A percentile compares a stretch with the other conserved stretches of the same genome.
Evolutionary conservation across 2,113 vertebrate genomes (phyloP).

Genomic region (Macrotus californicus): DNA sequence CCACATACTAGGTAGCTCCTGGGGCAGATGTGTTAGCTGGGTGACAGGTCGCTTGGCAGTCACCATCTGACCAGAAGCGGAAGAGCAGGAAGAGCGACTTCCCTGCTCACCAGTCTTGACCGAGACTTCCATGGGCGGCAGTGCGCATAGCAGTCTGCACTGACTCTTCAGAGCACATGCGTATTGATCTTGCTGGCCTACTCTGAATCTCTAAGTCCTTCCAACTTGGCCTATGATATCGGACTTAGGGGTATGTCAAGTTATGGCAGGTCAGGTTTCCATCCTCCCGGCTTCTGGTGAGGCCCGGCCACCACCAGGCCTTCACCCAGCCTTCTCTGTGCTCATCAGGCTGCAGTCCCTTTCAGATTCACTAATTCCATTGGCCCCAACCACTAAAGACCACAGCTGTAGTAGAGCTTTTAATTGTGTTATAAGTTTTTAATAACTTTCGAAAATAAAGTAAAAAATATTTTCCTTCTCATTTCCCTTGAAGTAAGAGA

Average conservation of each 20-base stretch:
- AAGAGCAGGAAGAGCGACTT: background rate
- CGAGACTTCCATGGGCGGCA: background rate
- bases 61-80: background rate
- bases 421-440: background rate
- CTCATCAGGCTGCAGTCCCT: background rate
- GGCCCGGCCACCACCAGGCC: background rate
- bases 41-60: background rate
- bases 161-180: background rate
- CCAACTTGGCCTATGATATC: background rate
- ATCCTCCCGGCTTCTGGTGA: background rate
- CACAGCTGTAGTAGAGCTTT: background rate
- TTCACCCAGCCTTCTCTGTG: background rate
- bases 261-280: background rate
- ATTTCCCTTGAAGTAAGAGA: conserved; percentile 14
- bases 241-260: background rate
- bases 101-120: background rate
- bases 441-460: conserved; percentile 6
- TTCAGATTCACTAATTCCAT: background rate
- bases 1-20: background rate
- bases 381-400: background rate
- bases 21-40: background rate
- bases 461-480: background rate
- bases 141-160: background rate
- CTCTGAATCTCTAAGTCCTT: background rate
- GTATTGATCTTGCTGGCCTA: background rate